Evolutionary conservation across 2,888 invertebrate genomes (phyloP), one percentile per base, ranked within the genome.

Genomic region (Thymelicus acteon): DNA sequence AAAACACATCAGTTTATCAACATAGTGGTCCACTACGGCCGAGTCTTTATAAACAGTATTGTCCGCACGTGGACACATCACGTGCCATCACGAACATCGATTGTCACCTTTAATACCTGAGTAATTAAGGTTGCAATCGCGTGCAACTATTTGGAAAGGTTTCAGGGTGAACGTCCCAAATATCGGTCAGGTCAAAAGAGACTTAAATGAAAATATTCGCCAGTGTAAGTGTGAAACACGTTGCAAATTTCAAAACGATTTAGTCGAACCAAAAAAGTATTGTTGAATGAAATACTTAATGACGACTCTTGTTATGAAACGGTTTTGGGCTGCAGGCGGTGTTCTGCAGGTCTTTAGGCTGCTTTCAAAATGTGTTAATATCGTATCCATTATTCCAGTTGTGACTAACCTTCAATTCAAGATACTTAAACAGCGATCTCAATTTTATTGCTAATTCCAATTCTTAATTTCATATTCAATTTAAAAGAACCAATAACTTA

Each of bases 121-220:
- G 57, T 2, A 48, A 39, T 63, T 48, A 70, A 64, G 49, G 39
- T 63, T 49, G 15, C 39, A 60, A 37, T 70, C 58, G 39, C 12
- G 48, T 60, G 58, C 40, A 48, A 60, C 19, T 10, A 49, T 52
- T 52, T 61, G 64, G 67, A 19, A 65, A 58, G 15, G 39, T 60
- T 66, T 47, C 61, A 71, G 67, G 72, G 74, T 72, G 62, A 73
- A 70, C 60, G 73, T 63, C 62, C 73, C 64, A 72, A 70, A 72
- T 69, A n/a, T 72, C 70, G 67, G 73, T 58, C 74, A 72, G 39
- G 47, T 58, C 57, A 61, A 47, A 39, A 39, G 60, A 69, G 47
- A 69, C 13, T n/a, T 37, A 48, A 15, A 62, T 44, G 15, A 62
- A 61, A 62, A 57, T 47, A 47, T 62, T 57, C 47, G 24, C 64